Base-by-base conservation (phyloP, 2,888 invertebrate genomes). In the Mimachlamys varia region DNA sequence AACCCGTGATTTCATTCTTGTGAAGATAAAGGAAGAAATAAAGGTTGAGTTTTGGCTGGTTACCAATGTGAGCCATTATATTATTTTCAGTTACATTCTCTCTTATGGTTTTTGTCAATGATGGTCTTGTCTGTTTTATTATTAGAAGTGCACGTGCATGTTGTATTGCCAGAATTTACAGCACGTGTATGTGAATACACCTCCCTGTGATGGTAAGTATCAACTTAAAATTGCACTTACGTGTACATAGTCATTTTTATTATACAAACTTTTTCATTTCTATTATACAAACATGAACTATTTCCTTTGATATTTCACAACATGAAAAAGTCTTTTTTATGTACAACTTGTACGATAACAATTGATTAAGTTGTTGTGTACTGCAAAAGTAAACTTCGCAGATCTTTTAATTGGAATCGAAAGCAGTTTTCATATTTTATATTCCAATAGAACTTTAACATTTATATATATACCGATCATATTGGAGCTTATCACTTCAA, bases 71-170 rank as follows among this genome's bases (percentile, higher is more conserved):
- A 13, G 19, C 19, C 22, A 76, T 76, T 76, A 12, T 76, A 15
- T 76, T 27, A 33, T 58, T 58, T 58, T 58, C n/a, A 2, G 7
- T 58, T 58, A 22, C 53, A 53, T 53, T 53, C 53, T 53, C 53
- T 17, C 27, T 76, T 76, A 27, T 76, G n/a, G 22, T 76, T 76
- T 76, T 76, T 33, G 27, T 33, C 27, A 76, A 33, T 76, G 76
- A 76, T 15, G 12, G 7, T 76, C 33, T 76, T 33, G 33, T 58
- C 58, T 58, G n/a, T 76, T 76, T 76, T 76, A 76, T 76, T 76
- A 76, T 76, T 76, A 76, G 76, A 76, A 76, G 76, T 76, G 76
- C 76, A 76, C 76, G 76, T 33, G 76, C 76, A 76, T 76, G 76
- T 76, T 76, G 76, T 76, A 76, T 13, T 76, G 33, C 27, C 76